Evolutionary conservation across 2,888 invertebrate genomes (phyloP).

Genomic region (Netelia virgata): DNA sequence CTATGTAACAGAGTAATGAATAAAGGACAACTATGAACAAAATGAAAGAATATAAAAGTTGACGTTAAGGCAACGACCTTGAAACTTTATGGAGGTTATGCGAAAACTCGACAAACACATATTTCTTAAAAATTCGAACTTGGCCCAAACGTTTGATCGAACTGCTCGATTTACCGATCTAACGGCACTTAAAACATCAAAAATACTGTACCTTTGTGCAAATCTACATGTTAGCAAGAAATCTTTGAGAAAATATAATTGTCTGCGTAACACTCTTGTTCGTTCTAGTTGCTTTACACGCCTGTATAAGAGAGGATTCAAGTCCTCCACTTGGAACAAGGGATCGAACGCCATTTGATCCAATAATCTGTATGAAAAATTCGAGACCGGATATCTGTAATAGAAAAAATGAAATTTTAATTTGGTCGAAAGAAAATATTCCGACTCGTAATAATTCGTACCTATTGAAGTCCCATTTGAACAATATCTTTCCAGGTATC

Average conservation of each 20-base stretch:
- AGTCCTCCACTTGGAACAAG: conserved; percentile 90
- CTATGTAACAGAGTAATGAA: too few relatives aligned
- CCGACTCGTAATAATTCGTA: conserved; percentile 74
- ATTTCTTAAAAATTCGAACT: neutral
- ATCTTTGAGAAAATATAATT: conserved; percentile 90
- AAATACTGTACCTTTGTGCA: conserved; percentile 87
- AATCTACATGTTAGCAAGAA: conserved; percentile 90
- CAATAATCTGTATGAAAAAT: conserved; percentile 91
- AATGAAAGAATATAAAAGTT: too few relatives aligned
- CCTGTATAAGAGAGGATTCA: conserved; percentile 89
- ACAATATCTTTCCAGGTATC: conserved; percentile 89
- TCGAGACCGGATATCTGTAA: conserved; percentile 92
- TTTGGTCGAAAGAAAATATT: conserved; percentile 20
- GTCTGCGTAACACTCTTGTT: conserved; percentile 88
- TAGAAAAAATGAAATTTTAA: conserved; percentile 68
- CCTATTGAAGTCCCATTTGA: conserved; percentile 89
- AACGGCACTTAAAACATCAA: neutral
- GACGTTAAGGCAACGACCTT: too few relatives aligned
- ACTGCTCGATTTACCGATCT: neutral
- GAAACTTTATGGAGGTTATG: too few relatives aligned
- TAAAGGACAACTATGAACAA: too few relatives aligned
- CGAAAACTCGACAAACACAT: neutral
- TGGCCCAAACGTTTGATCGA: neutral
- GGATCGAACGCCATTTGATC: conserved; percentile 92
- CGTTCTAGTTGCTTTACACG: conserved; percentile 88